Base-by-base conservation (phyloP, 2,797 vertebrate genomes). In the Chrosomus eos region DNA sequence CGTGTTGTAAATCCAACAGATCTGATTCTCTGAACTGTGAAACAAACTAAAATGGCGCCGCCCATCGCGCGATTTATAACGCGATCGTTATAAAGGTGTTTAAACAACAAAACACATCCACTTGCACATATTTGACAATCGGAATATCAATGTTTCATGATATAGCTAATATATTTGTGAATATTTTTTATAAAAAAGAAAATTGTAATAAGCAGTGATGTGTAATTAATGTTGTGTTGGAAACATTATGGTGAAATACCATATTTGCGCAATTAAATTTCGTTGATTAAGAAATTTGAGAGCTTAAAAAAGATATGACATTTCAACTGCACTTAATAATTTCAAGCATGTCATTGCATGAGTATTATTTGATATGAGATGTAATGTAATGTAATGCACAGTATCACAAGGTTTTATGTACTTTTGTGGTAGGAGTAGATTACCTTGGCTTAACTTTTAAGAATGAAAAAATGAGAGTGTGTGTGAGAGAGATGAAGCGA, bases 381-480 rank as follows among this genome's bases (percentile, higher is more conserved):
- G 33, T 55, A 40, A 77, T 66, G 45, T 53, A 33, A 3, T 33
- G 33, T 33, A 43, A 58, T 55, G n/a, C 13, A 77, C 64, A 77
- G 53, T 55, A 26, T 72, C 8, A 60, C 43, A 31, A 74, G 71
- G 26, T 64, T 64, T 64, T 51, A 51, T 71, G 67, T 60, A 71
- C 53, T 48, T 81, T 43, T 81, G 73, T 38, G 60, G 72, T 74
- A 70, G 72, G 79, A 77, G 64, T 76, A 70, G 71, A 86, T 77
- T 70, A 82, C 38, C 64, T 38, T 68, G 40, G 85, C 80, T 86
- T 78, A 86, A 82, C 75, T 45, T 51, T 58, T 64, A 82, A 60
- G 74, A 68, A 67, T 72, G 28, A 72, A 23, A 79, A 73, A 77
- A 33, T 45, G 36, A 67, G 67, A 55, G 40, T 66, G 80, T 66